Evolutionary conservation across 2,888 invertebrate genomes (phyloP).

Genomic region (Mycalesis mineus): DNA sequence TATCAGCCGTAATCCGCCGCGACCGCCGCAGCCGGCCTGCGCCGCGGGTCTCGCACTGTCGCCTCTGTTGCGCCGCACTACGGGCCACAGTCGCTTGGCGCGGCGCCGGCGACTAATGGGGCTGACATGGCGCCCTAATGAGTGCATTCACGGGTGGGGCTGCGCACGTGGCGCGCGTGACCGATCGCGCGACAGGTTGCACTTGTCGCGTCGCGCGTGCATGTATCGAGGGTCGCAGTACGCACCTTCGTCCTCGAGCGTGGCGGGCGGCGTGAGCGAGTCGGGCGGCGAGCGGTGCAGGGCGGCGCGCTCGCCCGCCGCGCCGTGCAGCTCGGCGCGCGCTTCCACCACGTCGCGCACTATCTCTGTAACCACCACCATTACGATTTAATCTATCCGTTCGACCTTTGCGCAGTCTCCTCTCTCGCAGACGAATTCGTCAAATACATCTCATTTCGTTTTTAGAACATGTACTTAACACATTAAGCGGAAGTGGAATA

Average conservation of each 20-base stretch:
- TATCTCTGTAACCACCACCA: conserved; percentile 74
- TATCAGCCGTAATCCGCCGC: conserved; percentile 56
- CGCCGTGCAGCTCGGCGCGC: conserved; percentile 81
- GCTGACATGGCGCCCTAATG: not conserved
- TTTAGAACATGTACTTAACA: too few relatives aligned
- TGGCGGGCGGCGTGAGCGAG: conserved; percentile 45
- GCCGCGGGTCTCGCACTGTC: not conserved
- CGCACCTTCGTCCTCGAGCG: conserved; percentile 34
- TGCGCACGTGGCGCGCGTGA: conserved; percentile 30
- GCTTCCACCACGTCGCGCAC: conserved; percentile 87
- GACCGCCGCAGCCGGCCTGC: conserved; percentile 37
- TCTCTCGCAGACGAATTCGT: too few relatives aligned
- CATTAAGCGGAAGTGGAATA: too few relatives aligned
- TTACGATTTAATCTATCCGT: too few relatives aligned
- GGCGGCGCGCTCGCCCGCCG: conserved; percentile 53
- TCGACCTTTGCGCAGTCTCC: too few relatives aligned
- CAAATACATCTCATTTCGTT: too few relatives aligned
- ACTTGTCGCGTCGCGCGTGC: not conserved
- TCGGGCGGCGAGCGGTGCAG: conserved; percentile 35
- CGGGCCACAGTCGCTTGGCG: not conserved
- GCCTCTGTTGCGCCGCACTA: not conserved
- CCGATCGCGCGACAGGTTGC: conserved; percentile 15
- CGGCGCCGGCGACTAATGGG: not conserved
- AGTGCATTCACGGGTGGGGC: not conserved
- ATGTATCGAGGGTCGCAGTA: not conserved